Evolutionary conservation across 2,888 invertebrate genomes (phyloP), one percentile per base, ranked within the genome.

Genomic region (Chironomus riparius): DNA sequence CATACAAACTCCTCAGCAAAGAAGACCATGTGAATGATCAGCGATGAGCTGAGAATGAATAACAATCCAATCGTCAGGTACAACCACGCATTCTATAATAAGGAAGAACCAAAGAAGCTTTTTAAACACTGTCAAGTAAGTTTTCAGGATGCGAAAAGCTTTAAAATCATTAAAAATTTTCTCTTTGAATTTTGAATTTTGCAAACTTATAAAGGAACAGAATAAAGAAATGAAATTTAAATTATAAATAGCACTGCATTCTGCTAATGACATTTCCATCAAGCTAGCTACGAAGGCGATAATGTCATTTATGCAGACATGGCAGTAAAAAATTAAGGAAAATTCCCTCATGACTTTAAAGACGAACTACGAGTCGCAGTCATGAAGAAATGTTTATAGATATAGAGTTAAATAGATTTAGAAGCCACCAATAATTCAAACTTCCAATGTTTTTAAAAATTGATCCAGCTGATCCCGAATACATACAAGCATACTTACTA

Each of bases 41-140:
- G 84, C 79, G 90, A 88, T 78, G 90, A 89, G 82, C 90, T 88
- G 82, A 90, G 86, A 81, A 90, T 87, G 84, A 90, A 91, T 83
- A 90, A 87, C 80, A 90, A 85, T 85, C 90, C 90, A 85, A 91
- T 87, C 84, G 88, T 87, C 83, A 90, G 86, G 84, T 90, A 91
- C 82, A 90, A 87, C 86, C 90, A 89, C 82, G 90, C 88, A 85
- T 91, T 91, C 91, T 91, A 83, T 10, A 81, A 82, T 74, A 65
- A 22, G 2, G 1, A 18, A 15, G 15, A 56, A 56, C 15, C n/a
- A 7, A 28, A 38, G 4, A 38, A 38, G 38, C 38, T 38, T 38
- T 38, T 38, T 38, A 38, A 38, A 38, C 38, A 38, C 38, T 38
- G 38, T 10, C 18, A 18, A 56, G 12, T 7, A 56, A 56, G 2